Evolutionary conservation across 2,797 vertebrate species (phyloP), one percentile per base, ranked within the genome.

Genomic region (Poeciliopsis turneri): DNA sequence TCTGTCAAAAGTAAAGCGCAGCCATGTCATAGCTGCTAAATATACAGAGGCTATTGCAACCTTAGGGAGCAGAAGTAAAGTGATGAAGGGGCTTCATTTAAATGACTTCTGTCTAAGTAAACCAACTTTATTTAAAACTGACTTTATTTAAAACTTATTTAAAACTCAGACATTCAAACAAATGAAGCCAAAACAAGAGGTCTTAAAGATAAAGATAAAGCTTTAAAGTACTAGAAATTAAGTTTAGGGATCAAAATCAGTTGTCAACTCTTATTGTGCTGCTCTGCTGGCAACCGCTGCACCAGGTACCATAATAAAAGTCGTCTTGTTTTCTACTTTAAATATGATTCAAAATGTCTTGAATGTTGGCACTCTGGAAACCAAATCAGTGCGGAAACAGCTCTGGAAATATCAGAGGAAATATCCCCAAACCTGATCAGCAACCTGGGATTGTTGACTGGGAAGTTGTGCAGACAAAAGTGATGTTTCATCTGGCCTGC

Each of bases 1-100:
- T 39, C 36, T 5, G 36, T 39, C 36, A 39, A 39, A 39, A 74
- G 49, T 5, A 61, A 81, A 79, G 73, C 4, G 33, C 36, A 77
- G 55, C 13, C 39, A 0, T 70, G 25, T 73, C 41, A 59, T 4
- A 4, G 53, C 30, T 64, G 15, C 30, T 16, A 64, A 64, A 64
- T 64, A 33, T 1, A 64, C 18, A 23, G 33, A 66, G 36, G 20
- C 8, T 23, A 23, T 23, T 66, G 9, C 9, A 11, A 2, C 18
- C 36, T 4, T 66, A 39, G 3, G 18, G 18, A 68, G 20, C 36
- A 41, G 36, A 23, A 41, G 64, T 20, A 41, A 41, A 20, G 16
- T 36, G 30, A 36, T 64, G 5, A 64, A 64, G 30, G 28, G 30
- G 4, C 57, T 66, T 66, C 16, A 3, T 33, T 36, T 18, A 33